Evolutionary conservation across 2,113 vertebrate species (phyloP).

Genomic region (Osmerus mordax): DNA sequence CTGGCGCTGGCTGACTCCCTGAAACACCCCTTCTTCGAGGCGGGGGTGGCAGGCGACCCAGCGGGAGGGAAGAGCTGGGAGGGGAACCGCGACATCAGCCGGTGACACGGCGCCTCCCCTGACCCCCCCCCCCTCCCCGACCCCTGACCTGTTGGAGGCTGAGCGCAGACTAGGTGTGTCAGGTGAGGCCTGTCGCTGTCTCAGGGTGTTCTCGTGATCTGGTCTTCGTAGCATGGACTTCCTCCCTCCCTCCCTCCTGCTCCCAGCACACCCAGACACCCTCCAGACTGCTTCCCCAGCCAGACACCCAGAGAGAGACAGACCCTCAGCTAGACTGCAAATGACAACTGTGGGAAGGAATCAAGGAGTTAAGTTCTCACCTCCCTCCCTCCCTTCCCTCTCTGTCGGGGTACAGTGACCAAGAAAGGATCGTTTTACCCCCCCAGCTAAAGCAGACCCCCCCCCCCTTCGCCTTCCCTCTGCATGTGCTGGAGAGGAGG

Average conservation of each 20-base stretch:
- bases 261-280: neutral
- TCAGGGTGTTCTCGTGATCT: too few relatives aligned
- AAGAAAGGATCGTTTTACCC: constrained; percentile 2
- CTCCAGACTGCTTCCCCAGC: constrained; percentile 30
- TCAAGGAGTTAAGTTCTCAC: neutral
- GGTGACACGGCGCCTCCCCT: constrained; percentile 75
- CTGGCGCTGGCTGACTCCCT: constrained; percentile 78
- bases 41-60: constrained; percentile 55
- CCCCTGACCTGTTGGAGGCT: too few relatives aligned
- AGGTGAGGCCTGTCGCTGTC: too few relatives aligned
- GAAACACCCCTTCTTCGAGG: constrained; percentile 83
- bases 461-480: too few relatives aligned
- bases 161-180: too few relatives aligned
- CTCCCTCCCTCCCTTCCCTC: too few relatives aligned
- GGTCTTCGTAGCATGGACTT: constrained; percentile 51
- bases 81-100: constrained; percentile 92
- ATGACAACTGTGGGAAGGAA: neutral
- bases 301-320: constrained; percentile 35
- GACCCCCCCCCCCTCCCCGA: constrained; percentile 9
- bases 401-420: too few relatives aligned
- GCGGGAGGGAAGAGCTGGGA: constrained; percentile 72
- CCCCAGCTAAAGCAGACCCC: neutral
- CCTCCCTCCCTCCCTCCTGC: constrained; percentile 9
- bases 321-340: neutral
- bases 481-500: too few relatives aligned